phyloP scores from a whole-genome alignment of 2,113 vertebrate species.

The Oreocharis arfaki region DNA sequence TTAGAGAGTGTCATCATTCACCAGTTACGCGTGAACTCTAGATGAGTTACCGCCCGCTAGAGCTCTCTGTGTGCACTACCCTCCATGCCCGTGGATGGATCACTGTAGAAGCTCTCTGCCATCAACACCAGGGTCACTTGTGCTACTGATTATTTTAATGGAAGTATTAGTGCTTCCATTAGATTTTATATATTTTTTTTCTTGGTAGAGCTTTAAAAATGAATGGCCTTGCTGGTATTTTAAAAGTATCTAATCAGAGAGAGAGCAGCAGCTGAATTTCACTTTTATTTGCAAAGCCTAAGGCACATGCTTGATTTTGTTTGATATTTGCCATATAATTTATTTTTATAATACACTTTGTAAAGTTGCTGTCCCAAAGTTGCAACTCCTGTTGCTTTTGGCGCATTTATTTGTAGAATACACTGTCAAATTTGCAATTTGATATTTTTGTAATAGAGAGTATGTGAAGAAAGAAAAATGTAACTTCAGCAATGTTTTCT shows the following conservation, averaged over 20 bases:
- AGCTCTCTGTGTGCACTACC: slow-evolving; percentile 36
- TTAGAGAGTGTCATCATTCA: slow-evolving; percentile 86
- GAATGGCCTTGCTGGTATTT: slow-evolving; percentile 29
- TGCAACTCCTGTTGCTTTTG: slow-evolving; percentile 38
- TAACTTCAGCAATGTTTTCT: slow-evolving; percentile 23
- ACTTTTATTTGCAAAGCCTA: slow-evolving; percentile 47
- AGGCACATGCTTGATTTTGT: slow-evolving; percentile 48
- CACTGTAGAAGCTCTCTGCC: slow-evolving; percentile 30
- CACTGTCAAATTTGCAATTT: slow-evolving; percentile 38
- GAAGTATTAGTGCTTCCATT: slow-evolving; percentile 64
- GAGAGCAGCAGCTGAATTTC: slow-evolving; percentile 45
- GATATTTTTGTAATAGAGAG: slow-evolving; percentile 47
- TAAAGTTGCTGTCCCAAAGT: slow-evolving; percentile 58
- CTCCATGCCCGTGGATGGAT: slow-evolving; percentile 55
- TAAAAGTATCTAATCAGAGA: slow-evolving; percentile 18
- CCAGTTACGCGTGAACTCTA: slow-evolving; percentile 79
- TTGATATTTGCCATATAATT: slow-evolving; percentile 67
- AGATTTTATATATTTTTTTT: slow-evolving; percentile 11
- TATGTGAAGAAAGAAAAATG: slow-evolving; percentile 28
- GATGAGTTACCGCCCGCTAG: slow-evolving; percentile 66
- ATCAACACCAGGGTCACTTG: slow-evolving; percentile 51
- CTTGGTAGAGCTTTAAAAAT: slow-evolving; percentile 41
- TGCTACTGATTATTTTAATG: slow-evolving; percentile 73
- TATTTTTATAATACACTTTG: slow-evolving; percentile 75
- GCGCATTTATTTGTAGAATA: slow-evolving; percentile 53